Base-by-base conservation (phyloP, 2,888 invertebrate genomes). In the Mylabris sibirica region DNA sequence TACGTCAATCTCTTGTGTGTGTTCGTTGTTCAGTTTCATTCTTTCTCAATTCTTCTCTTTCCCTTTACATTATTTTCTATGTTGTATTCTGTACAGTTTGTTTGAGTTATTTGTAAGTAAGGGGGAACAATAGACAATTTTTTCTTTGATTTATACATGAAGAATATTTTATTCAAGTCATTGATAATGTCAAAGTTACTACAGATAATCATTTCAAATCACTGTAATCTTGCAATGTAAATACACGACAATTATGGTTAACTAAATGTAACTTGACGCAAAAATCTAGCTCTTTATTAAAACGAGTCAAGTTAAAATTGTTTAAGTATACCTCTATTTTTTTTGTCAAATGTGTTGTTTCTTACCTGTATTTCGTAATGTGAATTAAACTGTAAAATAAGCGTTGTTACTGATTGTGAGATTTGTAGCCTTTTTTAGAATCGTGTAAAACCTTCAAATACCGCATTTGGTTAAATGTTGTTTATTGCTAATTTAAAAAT, bases 1-100 rank as follows among this genome's bases (percentile, higher is more conserved):
- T 12, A 60, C 9, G 60, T 60, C 60, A 60, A 60, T 60, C 60
- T 59, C n/a, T 35, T 49, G 6, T 20, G 49, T 49, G 20, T 8
- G 11, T 49, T 49, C 20, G 20, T 49, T 20, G 41, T 11, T n/a
- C n/a, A n/a, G n/a, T n/a, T 12, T 44, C 5, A 5, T 30, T 30
- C 30, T 30, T 30, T 30, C 30, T 30, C 30, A 30, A 8, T 30
- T 30, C 30, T 44, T 44, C 14, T 12, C 38, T 17, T 17, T 44
- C 44, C n/a, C n/a, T 44, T 11, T n/a, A 41, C 41, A 44, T 44
- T 44, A 12, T 44, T 17, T 44, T 8, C 11, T 12, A 49, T 49
- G 20, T 44, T 17, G 4, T 6, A 44, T 44, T 44, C 44, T 44
- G 2, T 38, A 44, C 6, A 44, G n/a, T 30, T 30, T 49, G 49